Evolutionary conservation across 1,140 invertebrate genomes (phyloP), one percentile per base, ranked within the genome.

Genomic region (Caerostris extrusa): DNA sequence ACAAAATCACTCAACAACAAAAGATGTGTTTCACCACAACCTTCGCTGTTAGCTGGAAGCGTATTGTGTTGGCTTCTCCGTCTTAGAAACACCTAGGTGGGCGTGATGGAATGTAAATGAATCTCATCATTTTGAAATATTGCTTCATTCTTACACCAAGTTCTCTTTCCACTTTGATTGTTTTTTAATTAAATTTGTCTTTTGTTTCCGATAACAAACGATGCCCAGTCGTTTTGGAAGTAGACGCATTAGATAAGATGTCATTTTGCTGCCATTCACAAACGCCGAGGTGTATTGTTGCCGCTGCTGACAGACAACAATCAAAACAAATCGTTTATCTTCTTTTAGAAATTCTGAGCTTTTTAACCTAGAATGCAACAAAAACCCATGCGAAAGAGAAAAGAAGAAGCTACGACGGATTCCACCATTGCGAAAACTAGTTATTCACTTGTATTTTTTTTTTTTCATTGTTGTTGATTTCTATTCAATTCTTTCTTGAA

Each of bases 121-220:
- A n/a, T 83, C 17, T 34, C 82, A 10, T 83, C 50, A 12, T n/a
- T 67, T 34, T 5, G 7, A 67, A 67, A 67, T 67, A 67, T 53
- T 53, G 69, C 69, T 77, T 14, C 34, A 34, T 10, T 50, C 3
- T 77, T 77, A 50, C 71, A 77, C 71, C 71, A 77, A 53, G 34
- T n/a, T 0, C 12, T 8, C 7, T 12, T 8, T 12, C 3, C 69
- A 50, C 5, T 34, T n/a, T 19, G 82, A 83, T 83, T 83, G 82
- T 83, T 83, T 83, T 34, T 83, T 83, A 83, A 83, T 83, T 83
- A 10, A 58, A 83, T 5, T 34, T 17, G 3, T 58, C 82, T 83
- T 83, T 83, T 83, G 82, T 83, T 77, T 77, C 69, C 34, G 10
- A 50, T 34, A 34, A 3, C 69, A 50, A 77, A 77, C 34, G 34